Evolutionary conservation across 2,113 vertebrate genomes (phyloP), one percentile per base, ranked within the genome.

Genomic region (Pandion haliaetus): DNA sequence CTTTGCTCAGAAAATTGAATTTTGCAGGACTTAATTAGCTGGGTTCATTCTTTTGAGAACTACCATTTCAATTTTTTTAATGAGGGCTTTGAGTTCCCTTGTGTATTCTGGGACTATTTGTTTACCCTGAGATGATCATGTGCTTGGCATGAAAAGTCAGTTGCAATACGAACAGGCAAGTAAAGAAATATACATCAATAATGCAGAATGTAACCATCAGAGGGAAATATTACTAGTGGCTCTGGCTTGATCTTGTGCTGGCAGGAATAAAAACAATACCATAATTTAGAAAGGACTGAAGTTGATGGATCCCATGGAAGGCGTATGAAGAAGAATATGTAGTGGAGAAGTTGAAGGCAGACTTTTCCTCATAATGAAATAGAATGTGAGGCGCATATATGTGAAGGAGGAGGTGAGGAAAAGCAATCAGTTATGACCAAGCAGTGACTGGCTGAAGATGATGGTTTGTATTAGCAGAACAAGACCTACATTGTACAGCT

Each of bases 11-110:
- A 91, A 89, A 85, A 91, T 44, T 86, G 44, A 79, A 76, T 87
- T 96, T 97, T 95, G 17, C 44, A 65, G 81, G n/a, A 90, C 78
- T 44, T 85, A 72, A 80, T 96, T 95, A 85, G 9, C 13, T 94
- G 19, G 17, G 21, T 79, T 88, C 5, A 57, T 82, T 95, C 73
- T 87, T 93, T 95, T 50, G 40, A 91, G 89, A 52, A 49, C 0
- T 10, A 76, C n/a, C 3, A 31, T 82, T 93, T 89, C 19, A 24
- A 34, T 76, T 78, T 54, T 88, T 92, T 61, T 61, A 91, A 93
- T 77, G 87, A 96, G 45, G 17, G 18, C 34, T 91, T 90, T 69
- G 19, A 26, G 62, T 38, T 96, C 87, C 54, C 62, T 69, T 88
- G 28, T 31, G 73, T 91, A 54, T 90, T 91, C 65, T 88, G 49